Base-by-base conservation (phyloP, 2,113 vertebrate genomes). In the Stigmatopora argus region DNA sequence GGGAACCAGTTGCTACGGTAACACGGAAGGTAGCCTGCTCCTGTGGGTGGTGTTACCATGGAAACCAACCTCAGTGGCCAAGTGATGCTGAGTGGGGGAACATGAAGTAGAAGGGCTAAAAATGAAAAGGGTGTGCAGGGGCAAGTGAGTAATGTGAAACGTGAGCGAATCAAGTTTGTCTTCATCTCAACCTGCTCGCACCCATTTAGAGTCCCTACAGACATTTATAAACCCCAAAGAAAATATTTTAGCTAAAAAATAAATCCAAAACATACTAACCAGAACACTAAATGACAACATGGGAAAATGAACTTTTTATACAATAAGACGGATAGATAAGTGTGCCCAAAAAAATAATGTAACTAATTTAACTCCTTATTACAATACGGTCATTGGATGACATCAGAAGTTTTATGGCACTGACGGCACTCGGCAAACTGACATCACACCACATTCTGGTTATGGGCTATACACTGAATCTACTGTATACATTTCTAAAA, bases 1-100 rank as follows among this genome's bases (percentile, higher is more conserved):
- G 90, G 86, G 90, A 91, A 81, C 81, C 81, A 82, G 92, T 93
- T 90, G 89, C 90, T 89, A 92, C 79, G 82, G 90, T 86, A 92
- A 92, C 90, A 86, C 78, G 83, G 85, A 88, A 90, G 88, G 91
- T 91, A 90, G 83, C 85, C 72, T 82, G 84, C 85, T 92, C 90
- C 84, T 80, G 83, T 90, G 91, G 90, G 91, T 89, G 83, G 87
- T 71, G 89, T 92, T 91, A 78, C 90, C 88, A 90, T 81, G 81
- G 88, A 81, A 91, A 91, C 91, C 82, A 77, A 83, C 87, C 88
- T 91, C 77, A 70, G 84, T 78, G 89, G 85, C 87, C 86, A 85
- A 91, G 78, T 89, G 89, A 92, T 90, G 87, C 84, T 85, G 83
- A 85, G 79, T 83, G 78, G 67, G 81, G 83, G 70, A 77, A 65